Evolutionary conservation across 1,140 invertebrate species (phyloP), one percentile per base, ranked within the genome.

Genomic region (Cecropterus lyciades): DNA sequence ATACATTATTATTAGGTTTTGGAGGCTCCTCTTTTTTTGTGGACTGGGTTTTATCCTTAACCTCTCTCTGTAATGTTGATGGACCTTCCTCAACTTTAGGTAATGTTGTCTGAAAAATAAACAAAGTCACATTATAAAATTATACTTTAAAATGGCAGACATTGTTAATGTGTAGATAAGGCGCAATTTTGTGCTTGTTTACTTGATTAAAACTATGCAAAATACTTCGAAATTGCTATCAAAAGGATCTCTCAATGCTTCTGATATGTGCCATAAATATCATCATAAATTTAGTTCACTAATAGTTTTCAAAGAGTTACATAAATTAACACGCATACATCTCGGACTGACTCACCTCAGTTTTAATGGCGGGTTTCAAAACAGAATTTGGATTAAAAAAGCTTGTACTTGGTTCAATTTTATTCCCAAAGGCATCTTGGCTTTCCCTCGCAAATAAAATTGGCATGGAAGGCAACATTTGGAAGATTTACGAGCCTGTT

Each of bases 381-480:
- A 70, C 30, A 62, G 66, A 72, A 81, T 82, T 84, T 73, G 80
- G 77, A 57, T 59, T 82, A 56, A 78, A 85, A 73, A 84, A 80
- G 75, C 79, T 91, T 27, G 79, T 89, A 68, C 80, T 83, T 48
- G 84, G 79, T 48, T 76, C 84, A 72, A 85, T 85, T 84, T 84
- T 92, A 74, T 86, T 90, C 20, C 83, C 87, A 67, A 88, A 87
- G 51, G 77, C 86, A 83, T 91, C 88, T 68, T 86, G 80, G 79
- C 85, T 87, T 13, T 87, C 87, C 74, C 91, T 89, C 30, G 87
- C 82, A 67, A 86, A 85, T 70, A 93, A 79, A 63, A 90, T 85
- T 51, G 93, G 93, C 91, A 94, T 93, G 72, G 90, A 93, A 73
- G 92, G 92, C 73, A 95, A 84, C 90, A 94, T 93, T 69, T 93